Base-by-base conservation (phyloP, 2,888 invertebrate species). In the Drosophila fungiperda region DNA sequence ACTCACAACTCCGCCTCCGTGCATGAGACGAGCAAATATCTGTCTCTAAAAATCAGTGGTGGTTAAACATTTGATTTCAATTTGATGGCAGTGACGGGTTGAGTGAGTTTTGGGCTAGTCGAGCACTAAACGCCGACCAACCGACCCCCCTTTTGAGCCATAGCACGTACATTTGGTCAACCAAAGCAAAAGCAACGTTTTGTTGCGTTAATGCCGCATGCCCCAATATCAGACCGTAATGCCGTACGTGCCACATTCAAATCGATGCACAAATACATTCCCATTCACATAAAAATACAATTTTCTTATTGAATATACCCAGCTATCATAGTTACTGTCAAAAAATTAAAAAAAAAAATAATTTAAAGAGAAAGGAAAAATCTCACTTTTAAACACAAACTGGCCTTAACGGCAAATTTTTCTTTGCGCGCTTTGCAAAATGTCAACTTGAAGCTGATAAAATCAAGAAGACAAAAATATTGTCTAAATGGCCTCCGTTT, bases 161-260 rank as follows among this genome's bases (percentile, higher is more conserved):
- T 20, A 36, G 40, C 81, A 78, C 78, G 81, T 76, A 72, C 53
- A 57, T 66, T 71, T 81, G 78, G 78, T 42, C 82, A 81, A 78
- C 45, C 64, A 45, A 61, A 80, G 63, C 20, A n/a, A 38, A 54
- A 55, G 40, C 38, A 67, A 75, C 61, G 38, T 61, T 76, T 74
- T 60, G 65, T 53, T 67, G 71, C 62, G 76, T 68, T 80, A 71
- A 76, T 60, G 45, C 60, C 64, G 66, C 78, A 60, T 78, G 68
- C 58, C 82, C 73, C 73, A 75, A 74, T 73, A 73, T 48, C 63
- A 66, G 63, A 53, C 67, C 69, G 60, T 68, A 73, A 68, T 60
- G 32, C 57, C 48, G 68, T 83, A 87, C 86, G 86, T 90, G 86
- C 74, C 75, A 42, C 79, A 80, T 62, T 85, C 66, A 55, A 29